Percentiles rank a stretch among this genome's conserved stretches.
phyloP scores from a whole-genome alignment of 2,797 vertebrate genomes.

The Choloepus didactylus region DNA sequence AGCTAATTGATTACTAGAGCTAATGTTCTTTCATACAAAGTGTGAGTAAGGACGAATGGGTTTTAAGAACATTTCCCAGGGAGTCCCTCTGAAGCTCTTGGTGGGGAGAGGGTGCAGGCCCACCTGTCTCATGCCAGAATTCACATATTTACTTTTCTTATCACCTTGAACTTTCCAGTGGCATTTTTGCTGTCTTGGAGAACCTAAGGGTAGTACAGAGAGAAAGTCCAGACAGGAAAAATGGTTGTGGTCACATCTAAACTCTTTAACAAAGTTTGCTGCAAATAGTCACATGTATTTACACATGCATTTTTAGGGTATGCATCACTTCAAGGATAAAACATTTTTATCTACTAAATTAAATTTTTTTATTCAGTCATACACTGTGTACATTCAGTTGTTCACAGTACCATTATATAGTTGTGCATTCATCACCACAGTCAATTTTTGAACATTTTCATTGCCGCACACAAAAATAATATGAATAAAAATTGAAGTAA shows the following conservation, averaged over 20 bases:
- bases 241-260: background rate
- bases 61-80: background rate
- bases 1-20: background rate
- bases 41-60: background rate
- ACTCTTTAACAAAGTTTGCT: background rate
- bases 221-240: background rate
- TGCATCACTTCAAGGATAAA: conserved; percentile 24
- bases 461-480: no score
- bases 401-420: no score
- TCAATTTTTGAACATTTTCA: no score
- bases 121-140: background rate
- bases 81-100: background rate
- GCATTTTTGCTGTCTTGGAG: background rate
- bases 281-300: background rate
- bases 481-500: no score
- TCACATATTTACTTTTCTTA: background rate
- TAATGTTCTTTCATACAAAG: background rate
- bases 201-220: background rate
- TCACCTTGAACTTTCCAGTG: background rate
- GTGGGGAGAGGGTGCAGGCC: background rate
- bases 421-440: no score
- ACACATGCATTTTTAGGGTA: background rate
- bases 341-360: background rate
- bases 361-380: no score
- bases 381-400: no score